Percentiles rank a stretch among this genome's conserved stretches.
Evolutionary conservation across 1,140 invertebrate species (phyloP).

Genomic region (Trissolcus basalis): DNA sequence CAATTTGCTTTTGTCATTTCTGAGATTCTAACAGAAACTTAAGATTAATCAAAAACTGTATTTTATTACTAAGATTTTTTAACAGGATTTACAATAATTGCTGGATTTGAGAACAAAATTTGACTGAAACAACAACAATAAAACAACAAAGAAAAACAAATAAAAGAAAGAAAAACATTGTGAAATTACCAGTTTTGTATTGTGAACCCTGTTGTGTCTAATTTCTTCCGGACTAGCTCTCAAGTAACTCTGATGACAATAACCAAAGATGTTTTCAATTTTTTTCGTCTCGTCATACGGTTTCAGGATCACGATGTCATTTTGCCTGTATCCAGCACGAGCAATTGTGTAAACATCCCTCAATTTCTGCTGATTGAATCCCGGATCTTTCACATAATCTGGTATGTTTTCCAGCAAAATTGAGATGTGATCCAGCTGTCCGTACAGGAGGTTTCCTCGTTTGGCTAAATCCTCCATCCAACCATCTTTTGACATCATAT

Average conservation of each 20-base stretch:
- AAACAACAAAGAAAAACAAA: too few species aligned
- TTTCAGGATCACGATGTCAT: constrained; percentile 9
- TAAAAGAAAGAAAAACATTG: too few species aligned
- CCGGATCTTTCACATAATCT: constrained; percentile 11
- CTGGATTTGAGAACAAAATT: too few species aligned
- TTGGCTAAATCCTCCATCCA: constrained; percentile 31
- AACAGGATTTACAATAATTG: too few species aligned
- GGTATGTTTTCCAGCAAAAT: constrained; percentile 28
- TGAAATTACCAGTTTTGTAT: constrained; percentile 4
- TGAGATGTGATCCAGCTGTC: constrained; percentile 19
- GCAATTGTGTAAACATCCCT: constrained; percentile 33
- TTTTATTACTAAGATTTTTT: background rate
- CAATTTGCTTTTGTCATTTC: too few species aligned
- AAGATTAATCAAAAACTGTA: background rate
- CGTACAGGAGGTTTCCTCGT: constrained; percentile 35
- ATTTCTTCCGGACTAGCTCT: background rate
- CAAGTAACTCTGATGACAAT: constrained; percentile 16
- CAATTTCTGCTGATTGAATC: constrained; percentile 17
- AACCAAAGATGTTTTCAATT: constrained; percentile 11
- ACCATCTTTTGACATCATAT: background rate
- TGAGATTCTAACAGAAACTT: constrained; percentile 1
- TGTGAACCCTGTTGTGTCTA: constrained; percentile 19
- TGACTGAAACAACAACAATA: too few species aligned
- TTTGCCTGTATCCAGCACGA: background rate
- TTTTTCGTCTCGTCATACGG: background rate